A percentile compares a stretch with the other conserved stretches of the same genome.
phyloP scores from a whole-genome alignment of 2,797 vertebrate genomes.

The Chiloscyllium punctatum region DNA sequence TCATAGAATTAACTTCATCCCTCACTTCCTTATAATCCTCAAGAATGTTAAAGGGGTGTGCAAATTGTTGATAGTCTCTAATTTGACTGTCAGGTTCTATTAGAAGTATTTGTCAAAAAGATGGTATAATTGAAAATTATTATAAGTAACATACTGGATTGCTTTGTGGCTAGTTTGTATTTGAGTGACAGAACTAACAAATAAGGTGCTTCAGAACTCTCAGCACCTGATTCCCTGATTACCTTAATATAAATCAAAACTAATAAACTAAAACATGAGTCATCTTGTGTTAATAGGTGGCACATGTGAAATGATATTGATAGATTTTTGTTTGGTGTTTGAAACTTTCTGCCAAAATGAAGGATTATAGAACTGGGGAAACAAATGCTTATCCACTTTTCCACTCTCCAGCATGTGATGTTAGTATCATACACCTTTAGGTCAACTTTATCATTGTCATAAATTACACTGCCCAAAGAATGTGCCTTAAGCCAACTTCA shows the following conservation, averaged over 20 bases:
- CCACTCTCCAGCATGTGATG: neutral
- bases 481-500: conserved; percentile 19
- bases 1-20: neutral
- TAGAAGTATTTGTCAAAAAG: neutral
- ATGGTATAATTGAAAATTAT: neutral
- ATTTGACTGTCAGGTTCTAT: neutral
- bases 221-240: neutral
- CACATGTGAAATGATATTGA: neutral
- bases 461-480: neutral
- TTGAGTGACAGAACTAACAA: neutral
- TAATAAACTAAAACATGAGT: neutral
- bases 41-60: neutral
- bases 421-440: neutral
- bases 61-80: neutral
- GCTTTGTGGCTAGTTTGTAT: neutral
- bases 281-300: neutral
- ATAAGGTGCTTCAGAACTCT: neutral
- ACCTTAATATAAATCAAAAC: neutral
- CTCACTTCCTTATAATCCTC: neutral
- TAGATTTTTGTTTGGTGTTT: neutral
- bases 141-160: too few relatives aligned
- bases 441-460: neutral
- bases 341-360: neutral
- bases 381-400: too few relatives aligned
- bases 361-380: neutral